Base-by-base conservation (phyloP, 2,888 invertebrate species). In the Biston stratarius region DNA sequence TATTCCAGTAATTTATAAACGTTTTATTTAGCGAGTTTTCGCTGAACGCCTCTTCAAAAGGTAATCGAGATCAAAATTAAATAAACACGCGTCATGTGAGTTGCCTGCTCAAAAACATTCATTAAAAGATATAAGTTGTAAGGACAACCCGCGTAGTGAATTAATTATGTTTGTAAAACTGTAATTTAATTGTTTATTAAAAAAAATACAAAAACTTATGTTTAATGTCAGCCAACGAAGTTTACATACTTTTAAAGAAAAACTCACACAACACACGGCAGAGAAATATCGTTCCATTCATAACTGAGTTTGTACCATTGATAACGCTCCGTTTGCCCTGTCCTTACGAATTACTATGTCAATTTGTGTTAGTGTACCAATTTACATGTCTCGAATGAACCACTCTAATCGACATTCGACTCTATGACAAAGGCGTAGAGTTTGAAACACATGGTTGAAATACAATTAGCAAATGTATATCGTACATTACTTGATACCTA, bases 21-120 rank as follows among this genome's bases (percentile, higher is more conserved):
- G 15, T 40, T 36, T 36, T 40, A 53, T 15, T 40, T 38, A 38
- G 38, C 10, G 9, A 36, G 14, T 38, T 38, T 42, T 24, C 14
- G n/a, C 36, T 52, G 14, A 38, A 52, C 38, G 40, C 40, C 6
- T 15, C 53, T 40, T 38, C 40, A 38, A 40, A 42, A 55, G 24
- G 55, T 55, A 33, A 55, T 55, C 12, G 55, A 55, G 55, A 55
- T 55, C 55, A 24, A 42, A 55, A 55, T 55, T 11, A 55, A 55
- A 55, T 44, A 55, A 55, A 42, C 55, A 55, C 55, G 9, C 24
- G 33, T 55, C 33, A 55, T 15, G 40, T 8, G 40, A 53, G 11
- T 15, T 14, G 6, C 55, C 36, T 42, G 33, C 55, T 44, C 33
- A 44, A 44, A 24, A 55, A 55, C 55, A 55, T 55, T 42, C n/a